Evolutionary conservation across 2,113 vertebrate genomes (phyloP).

Genomic region (Grus americana): DNA sequence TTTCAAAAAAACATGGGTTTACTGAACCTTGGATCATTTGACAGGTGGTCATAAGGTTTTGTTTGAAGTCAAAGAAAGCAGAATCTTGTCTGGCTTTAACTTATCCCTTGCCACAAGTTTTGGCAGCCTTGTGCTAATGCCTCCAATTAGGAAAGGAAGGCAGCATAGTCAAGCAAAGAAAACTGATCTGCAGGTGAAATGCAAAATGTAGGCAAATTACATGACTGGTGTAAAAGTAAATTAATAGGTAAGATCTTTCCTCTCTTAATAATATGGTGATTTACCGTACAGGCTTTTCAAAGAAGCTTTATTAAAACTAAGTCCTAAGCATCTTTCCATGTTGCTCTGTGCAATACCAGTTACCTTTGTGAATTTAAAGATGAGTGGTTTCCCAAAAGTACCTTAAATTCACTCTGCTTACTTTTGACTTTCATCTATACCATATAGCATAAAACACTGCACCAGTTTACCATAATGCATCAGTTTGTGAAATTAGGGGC

Average conservation of each 20-base stretch:
- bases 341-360: background rate
- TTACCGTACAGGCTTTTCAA: background rate
- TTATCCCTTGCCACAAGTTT: background rate
- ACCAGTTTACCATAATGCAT: background rate
- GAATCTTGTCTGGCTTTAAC: slow-evolving; percentile 22
- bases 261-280: background rate
- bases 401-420: background rate
- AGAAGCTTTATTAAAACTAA: background rate
- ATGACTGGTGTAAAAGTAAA: background rate
- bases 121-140: slow-evolving; percentile 14
- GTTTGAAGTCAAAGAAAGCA: slow-evolving; percentile 35
- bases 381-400: background rate
- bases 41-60: slow-evolving; percentile 44
- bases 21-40: slow-evolving; percentile 33
- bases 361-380: background rate
- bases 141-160: slow-evolving; percentile 4
- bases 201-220: background rate
- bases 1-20: slow-evolving; percentile 34
- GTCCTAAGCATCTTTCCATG: background rate
- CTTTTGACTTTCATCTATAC: background rate
- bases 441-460: background rate
- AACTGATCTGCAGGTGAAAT: background rate
- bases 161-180: background rate
- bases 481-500: background rate
- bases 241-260: background rate